Evolutionary conservation across 2,888 invertebrate genomes (phyloP).

Genomic region (Xestia rhomboidea): DNA sequence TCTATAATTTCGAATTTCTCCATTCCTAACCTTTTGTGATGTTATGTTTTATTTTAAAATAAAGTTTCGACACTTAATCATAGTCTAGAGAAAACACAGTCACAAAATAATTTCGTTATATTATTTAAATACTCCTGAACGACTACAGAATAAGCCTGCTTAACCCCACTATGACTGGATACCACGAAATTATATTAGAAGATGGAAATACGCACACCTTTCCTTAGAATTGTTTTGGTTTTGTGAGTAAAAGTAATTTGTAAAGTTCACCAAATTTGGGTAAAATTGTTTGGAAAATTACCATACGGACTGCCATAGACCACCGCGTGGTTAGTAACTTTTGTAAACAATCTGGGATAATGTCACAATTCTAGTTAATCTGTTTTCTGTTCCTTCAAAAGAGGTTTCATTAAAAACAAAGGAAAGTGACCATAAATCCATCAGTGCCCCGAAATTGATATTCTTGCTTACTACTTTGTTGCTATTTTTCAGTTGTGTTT

Average conservation of each 20-base stretch:
- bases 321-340: background rate
- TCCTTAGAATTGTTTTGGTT: slow-evolving; percentile 35
- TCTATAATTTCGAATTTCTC: too few species aligned
- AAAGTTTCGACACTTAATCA: background rate
- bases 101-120: slow-evolving; percentile 12
- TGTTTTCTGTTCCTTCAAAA: background rate
- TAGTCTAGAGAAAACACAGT: background rate
- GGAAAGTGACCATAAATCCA: background rate
- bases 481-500: background rate
- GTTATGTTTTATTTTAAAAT: background rate
- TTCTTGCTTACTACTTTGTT: background rate
- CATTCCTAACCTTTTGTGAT: background rate
- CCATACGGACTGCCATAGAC: background rate
- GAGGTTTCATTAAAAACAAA: background rate
- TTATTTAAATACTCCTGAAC: slow-evolving; percentile 13
- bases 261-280: slow-evolving; percentile 24
- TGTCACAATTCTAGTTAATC: background rate
- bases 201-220: slow-evolving; percentile 59
- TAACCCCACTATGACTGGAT: slow-evolving; percentile 40
- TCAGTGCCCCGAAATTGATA: background rate
- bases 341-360: background rate
- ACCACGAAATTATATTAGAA: slow-evolving; percentile 56
- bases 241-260: slow-evolving; percentile 30
- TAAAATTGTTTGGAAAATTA: slow-evolving; percentile 26
- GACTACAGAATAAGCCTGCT: slow-evolving; percentile 50